Evolutionary conservation across 2,888 invertebrate genomes (phyloP), one percentile per base, ranked within the genome.

Genomic region (Cantharis lateralis): DNA sequence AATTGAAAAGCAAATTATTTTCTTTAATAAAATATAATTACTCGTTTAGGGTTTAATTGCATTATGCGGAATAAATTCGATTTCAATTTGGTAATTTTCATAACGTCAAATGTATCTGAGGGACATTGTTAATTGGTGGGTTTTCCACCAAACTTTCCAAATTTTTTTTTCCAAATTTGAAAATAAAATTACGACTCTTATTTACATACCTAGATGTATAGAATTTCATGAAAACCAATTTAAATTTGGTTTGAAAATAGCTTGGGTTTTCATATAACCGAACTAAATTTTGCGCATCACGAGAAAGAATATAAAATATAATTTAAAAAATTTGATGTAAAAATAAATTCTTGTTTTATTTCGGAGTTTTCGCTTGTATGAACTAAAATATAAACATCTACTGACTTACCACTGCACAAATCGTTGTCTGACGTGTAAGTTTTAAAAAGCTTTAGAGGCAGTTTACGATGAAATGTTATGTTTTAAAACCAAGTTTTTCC

Each of bases 401-500:
- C 48, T 48, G 48, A 48, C 48, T 48, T 48, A 48, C 48, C 48
- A 48, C 48, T 48, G n/a, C n/a, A n/a, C n/a, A 48, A 48, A 48
- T 48, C 48, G 48, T 48, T 48, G 7, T 9, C 48, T 48, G 48
- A 48, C 48, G 48, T 48, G n/a, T 13, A 48, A 48, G 48, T 48
- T 48, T 13, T 48, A 48, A 48, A 48, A 48, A 48, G 48, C 48
- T 48, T 48, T 70, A 10, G 74, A 62, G 66, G 61, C 13, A 48
- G 69, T 18, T 70, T 18, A 11, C 18, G 64, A 66, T 64, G 20
- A 64, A 20, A 64, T 66, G 9, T 18, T 15, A 66, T 11, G 20
- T 66, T 66, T 24, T 10, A 66, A 84, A 84, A 82, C 81, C 83
- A 82, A 82, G 82, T 83, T 82, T 83, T 82, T 28, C 10, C 10